phyloP scores from a whole-genome alignment of 2,888 invertebrate genomes.

The Pelosia muscerda region DNA sequence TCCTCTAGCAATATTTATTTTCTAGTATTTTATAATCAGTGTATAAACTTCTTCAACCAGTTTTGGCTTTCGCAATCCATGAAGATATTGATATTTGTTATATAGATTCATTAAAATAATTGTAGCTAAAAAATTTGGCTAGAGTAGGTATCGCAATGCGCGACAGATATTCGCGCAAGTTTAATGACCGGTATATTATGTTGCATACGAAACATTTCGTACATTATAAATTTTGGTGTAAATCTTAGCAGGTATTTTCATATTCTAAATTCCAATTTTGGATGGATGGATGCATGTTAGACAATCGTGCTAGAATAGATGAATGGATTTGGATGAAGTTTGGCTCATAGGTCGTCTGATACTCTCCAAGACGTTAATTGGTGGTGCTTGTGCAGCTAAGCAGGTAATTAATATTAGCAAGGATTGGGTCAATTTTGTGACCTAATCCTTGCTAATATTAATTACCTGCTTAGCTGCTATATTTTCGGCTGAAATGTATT shows the following conservation, averaged over 20 bases:
- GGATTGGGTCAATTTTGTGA: too few species aligned
- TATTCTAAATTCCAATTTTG: too few species aligned
- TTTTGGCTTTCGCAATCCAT: conserved; percentile 1
- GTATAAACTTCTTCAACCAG: neutral
- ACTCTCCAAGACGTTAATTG: too few species aligned
- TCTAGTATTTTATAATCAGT: neutral
- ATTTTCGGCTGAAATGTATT: too few species aligned
- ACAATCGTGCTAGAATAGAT: too few species aligned
- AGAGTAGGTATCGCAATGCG: neutral
- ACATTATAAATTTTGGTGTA: neutral
- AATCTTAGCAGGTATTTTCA: neutral
- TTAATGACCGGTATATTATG: neutral
- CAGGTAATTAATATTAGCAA: too few species aligned
- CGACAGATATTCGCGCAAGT: neutral
- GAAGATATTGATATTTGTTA: neutral
- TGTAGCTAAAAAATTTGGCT: neutral
- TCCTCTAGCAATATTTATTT: neutral
- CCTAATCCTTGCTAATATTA: too few species aligned
- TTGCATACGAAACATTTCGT: neutral
- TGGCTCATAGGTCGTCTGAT: too few species aligned
- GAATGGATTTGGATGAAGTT: too few species aligned
- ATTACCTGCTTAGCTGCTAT: too few species aligned
- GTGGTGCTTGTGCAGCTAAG: too few species aligned
- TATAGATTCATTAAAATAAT: conserved; percentile 6
- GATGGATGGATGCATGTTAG: too few species aligned